A percentile compares a stretch with the other conserved stretches of the same genome.
Conservation (phyloP, 1,140 invertebrate species). For the Bombus soroeensis region DNA sequence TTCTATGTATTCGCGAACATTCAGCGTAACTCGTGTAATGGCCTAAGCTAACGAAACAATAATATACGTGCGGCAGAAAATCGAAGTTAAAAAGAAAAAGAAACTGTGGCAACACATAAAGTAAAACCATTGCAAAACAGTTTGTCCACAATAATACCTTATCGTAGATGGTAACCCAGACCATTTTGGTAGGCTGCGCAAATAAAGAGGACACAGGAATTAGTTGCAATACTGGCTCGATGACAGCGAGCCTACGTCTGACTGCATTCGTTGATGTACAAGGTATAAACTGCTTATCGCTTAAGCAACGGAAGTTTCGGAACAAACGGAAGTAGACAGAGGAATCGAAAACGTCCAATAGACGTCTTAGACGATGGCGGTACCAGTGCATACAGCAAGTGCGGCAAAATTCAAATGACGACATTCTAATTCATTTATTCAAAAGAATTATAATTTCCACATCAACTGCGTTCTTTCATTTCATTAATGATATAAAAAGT, state of each 20-base stretch:
- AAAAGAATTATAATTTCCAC: not conserved
- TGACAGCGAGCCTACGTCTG: slow-evolving; percentile 25
- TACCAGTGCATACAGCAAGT: slow-evolving; percentile 8
- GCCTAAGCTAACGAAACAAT: not conserved
- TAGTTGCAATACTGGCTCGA: slow-evolving; percentile 67
- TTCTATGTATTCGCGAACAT: not conserved
- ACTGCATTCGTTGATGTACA: slow-evolving; percentile 1
- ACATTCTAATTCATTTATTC: slow-evolving; percentile 12
- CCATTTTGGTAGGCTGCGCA: slow-evolving; percentile 81
- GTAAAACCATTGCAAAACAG: slow-evolving; percentile 27
- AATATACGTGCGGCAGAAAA: not conserved
- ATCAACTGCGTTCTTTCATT: not conserved
- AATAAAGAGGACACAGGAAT: slow-evolving; percentile 80
- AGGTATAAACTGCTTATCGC: slow-evolving; percentile 18
- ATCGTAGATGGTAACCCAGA: slow-evolving; percentile 81
- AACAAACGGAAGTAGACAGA: slow-evolving; percentile 11
- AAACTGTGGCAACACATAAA: not conserved
- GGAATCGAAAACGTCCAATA: slow-evolving; percentile 15
- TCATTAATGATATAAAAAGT: not conserved
- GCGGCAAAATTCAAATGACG: not conserved
- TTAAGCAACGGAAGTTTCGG: slow-evolving; percentile 26
- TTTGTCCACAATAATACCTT: slow-evolving; percentile 74
- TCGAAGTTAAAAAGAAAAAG: not conserved
- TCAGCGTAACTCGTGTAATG: not conserved
- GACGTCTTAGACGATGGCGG: slow-evolving; percentile 9